These are phyloP conservation scores for Iselma pallidipennis DNA, from an alignment of 2,888 invertebrate genomes.

Conservation along the genomic window DNA sequence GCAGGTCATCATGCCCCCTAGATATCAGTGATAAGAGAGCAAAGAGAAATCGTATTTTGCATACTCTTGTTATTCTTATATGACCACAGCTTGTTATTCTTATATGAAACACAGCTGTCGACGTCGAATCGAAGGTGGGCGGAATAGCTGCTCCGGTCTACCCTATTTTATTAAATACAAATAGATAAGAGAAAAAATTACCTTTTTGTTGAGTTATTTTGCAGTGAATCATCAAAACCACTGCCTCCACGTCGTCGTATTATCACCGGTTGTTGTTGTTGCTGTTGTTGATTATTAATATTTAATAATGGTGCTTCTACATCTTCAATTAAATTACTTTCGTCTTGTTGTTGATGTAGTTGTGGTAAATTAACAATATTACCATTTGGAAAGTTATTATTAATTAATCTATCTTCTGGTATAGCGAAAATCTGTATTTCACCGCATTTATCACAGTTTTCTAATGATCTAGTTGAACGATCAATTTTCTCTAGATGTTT, in stretches of 20 bases:
- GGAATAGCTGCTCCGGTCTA: no score
- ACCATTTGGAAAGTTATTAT: constrained; percentile 62
- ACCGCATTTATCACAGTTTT: constrained; percentile 58
- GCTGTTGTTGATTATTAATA: constrained; percentile 15
- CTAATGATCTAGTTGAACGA: constrained; percentile 55
- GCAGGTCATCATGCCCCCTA: no score
- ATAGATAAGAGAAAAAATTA: no score
- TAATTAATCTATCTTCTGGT: constrained; percentile 56
- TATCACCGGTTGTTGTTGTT: constrained; percentile 38
- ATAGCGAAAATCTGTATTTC: constrained; percentile 55
- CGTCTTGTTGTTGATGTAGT: constrained; percentile 30
- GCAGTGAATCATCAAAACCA: constrained; percentile 48
- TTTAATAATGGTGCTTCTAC: constrained; percentile 56
- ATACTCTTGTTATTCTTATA: no score
- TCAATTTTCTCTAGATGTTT: constrained; percentile 33
- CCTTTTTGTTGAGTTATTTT: constrained; percentile 46
- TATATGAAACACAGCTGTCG: no score
- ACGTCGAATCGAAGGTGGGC: no score
- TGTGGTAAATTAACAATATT: constrained; percentile 54
- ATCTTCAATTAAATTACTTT: constrained; percentile 50
- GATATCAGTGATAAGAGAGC: no score
- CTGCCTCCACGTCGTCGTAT: constrained; percentile 48
- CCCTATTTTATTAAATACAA: no score
- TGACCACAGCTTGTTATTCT: no score
- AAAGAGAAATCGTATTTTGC: no score